phyloP scores from a whole-genome alignment of 1,140 invertebrate genomes.

The Mactra quadrangularis region DNA sequence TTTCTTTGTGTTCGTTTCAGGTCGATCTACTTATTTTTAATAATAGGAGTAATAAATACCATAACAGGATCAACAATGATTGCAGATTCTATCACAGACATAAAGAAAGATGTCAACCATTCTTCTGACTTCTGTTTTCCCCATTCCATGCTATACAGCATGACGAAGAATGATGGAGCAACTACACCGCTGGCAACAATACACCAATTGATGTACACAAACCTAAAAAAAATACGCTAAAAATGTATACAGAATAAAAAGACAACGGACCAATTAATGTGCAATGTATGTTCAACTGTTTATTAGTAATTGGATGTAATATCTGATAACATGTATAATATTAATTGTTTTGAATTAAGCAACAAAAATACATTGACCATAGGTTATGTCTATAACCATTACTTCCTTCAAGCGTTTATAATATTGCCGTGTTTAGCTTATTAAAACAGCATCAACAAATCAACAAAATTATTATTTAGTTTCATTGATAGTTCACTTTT shows the following conservation, averaged over 20 bases:
- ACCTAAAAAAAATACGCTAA: conserved; percentile 7
- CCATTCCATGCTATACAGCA: conserved; percentile 84
- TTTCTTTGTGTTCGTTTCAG: too few relatives aligned
- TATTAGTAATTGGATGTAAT: background rate
- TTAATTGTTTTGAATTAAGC: too few relatives aligned
- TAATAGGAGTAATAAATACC: too few relatives aligned
- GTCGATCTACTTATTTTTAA: too few relatives aligned
- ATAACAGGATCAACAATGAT: conserved; percentile 83
- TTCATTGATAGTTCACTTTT: too few relatives aligned
- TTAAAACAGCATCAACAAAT: background rate
- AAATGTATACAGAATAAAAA: background rate
- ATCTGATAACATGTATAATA: background rate
- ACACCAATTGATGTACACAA: conserved; percentile 11
- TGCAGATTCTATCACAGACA: conserved; percentile 83
- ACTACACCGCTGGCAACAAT: conserved; percentile 69
- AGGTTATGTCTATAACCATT: background rate
- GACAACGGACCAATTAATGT: background rate
- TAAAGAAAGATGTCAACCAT: conserved; percentile 81
- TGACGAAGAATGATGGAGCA: conserved; percentile 81
- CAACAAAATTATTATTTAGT: too few relatives aligned
- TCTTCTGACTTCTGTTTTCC: conserved; percentile 82
- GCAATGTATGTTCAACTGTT: too few relatives aligned
- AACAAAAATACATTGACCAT: background rate
- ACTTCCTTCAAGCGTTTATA: background rate
- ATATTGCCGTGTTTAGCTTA: background rate